Base-by-base conservation (phyloP, 2,888 invertebrate genomes). In the Drosophila mercatorum region DNA sequence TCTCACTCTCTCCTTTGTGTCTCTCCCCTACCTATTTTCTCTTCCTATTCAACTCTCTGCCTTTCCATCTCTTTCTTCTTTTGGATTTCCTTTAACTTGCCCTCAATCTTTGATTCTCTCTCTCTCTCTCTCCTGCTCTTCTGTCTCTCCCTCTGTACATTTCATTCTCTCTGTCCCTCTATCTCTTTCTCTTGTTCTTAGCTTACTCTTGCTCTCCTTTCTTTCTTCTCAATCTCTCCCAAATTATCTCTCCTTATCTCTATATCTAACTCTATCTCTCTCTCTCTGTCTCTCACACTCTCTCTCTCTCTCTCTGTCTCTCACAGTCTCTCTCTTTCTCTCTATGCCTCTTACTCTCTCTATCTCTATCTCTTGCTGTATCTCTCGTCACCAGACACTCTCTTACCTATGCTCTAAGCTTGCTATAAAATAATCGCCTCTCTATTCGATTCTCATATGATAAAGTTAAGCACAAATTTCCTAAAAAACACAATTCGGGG, bases 371-470 rank as follows among this genome's bases (percentile, higher is more conserved):
- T 46, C 14, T 14, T 1, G 7, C 10, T 10, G 3, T 22, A 34
- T 34, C 0, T 34, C 34, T 34, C 22, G 22, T 22, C 22, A 22
- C 22, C 22, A 22, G 22, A 22, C 22, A 22, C 6, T 34, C 34
- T 34, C 28, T 28, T 28, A 28, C 28, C 28, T 28, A 28, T 28
- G 3, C 2, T 28, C 28, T 28, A 28, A 4, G 5, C 28, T 28
- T 28, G 5, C 22, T 12, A 2, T 22, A 22, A 36, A 22, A 46
- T 3, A 1, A 12, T 12, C 53, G 38, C 53, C 53, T 26, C 38
- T 53, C 53, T 53, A 38, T 40, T 8, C 53, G 53, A 53, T 38
- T 53, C 26, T 53, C 52, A 53, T 38, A 14, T 8, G 5, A 3
- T 14, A 11, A 22, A 22, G 22, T 2, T 22, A 22, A 22, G 22